A percentile compares a stretch with the other conserved stretches of the same genome.
Conservation (phyloP, 2,888 invertebrate species). For the Caenorhabditis parvicauda region DNA sequence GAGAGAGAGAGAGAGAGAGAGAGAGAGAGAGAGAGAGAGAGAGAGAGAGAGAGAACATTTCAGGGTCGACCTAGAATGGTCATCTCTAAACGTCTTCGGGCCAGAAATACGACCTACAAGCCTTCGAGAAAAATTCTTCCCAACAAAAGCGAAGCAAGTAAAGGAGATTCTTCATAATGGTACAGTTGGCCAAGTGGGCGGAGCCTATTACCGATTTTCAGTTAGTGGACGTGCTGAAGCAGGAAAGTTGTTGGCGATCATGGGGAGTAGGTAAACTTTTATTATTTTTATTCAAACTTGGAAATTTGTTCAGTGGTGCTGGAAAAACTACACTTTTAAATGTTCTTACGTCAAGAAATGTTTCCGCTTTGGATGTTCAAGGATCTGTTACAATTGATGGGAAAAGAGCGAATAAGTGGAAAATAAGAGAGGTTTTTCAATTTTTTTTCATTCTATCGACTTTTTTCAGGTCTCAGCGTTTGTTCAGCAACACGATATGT, state of each 20-base stretch:
- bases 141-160: conserved; percentile 14
- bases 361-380: conserved; percentile 37
- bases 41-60: too few relatives aligned
- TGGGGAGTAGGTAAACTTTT: conserved; percentile 35
- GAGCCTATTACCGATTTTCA: conserved; percentile 2
- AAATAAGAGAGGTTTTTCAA: conserved; percentile 34
- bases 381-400: conserved; percentile 40
- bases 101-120: conserved; percentile 21
- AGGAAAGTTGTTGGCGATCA: conserved; percentile 40
- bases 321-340: conserved; percentile 87
- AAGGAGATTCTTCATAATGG: conserved; percentile 38
- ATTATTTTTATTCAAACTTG: not conserved
- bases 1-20: too few relatives aligned
- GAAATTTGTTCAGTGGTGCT: conserved; percentile 66
- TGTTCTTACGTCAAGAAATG: conserved; percentile 75
- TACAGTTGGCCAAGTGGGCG: conserved; percentile 1
- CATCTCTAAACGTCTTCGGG: conserved; percentile 30
- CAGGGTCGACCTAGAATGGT: conserved; percentile 32
- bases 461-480: conserved; percentile 75
- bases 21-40: too few relatives aligned
- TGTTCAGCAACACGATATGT: conserved; percentile 87
- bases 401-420: conserved; percentile 40
- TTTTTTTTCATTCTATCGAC: not conserved
- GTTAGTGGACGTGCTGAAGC: conserved; percentile 47
- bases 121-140: conserved; percentile 8